A percentile compares a stretch with the other conserved stretches of the same genome.
Conservation (phyloP, 1,140 invertebrate species). For the Drosophila paulistorum region DNA sequence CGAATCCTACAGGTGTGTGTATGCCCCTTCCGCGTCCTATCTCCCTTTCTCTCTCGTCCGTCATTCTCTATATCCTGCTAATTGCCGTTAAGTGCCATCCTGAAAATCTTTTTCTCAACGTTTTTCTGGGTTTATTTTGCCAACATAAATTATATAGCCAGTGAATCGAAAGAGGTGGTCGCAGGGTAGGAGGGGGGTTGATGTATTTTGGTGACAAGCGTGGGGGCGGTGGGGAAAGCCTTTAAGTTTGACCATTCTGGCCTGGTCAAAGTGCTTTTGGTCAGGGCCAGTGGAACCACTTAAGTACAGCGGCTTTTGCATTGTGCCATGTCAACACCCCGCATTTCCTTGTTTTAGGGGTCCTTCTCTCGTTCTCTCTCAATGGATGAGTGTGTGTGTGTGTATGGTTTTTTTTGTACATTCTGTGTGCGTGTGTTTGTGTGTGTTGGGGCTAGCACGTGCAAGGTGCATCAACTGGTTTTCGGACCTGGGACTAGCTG, state of each 20-base stretch:
- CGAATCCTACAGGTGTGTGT: conserved; percentile 59
- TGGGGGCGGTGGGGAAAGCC: background rate
- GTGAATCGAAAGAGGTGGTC: background rate
- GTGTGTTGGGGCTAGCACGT: conserved; percentile 47
- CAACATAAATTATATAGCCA: conserved; percentile 67
- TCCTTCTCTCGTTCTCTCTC: too few species aligned
- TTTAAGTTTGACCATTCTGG: conserved; percentile 35
- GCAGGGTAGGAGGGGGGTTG: too few species aligned
- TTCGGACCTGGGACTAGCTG: conserved; percentile 58
- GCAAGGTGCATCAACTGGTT: conserved; percentile 39
- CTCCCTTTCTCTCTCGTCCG: conserved; percentile 1
- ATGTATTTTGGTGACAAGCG: background rate
- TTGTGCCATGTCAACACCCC: conserved; percentile 32
- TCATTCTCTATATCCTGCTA: conserved; percentile 32
- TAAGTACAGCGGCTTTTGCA: conserved; percentile 71
- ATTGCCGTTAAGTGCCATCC: conserved; percentile 75
- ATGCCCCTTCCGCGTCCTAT: background rate
- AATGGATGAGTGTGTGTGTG: background rate
- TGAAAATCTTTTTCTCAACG: conserved; percentile 38
- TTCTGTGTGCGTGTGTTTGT: conserved; percentile 16
- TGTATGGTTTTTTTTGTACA: background rate
- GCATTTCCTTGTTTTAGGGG: conserved; percentile 2
- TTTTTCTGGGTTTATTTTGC: conserved; percentile 47
- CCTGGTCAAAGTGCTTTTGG: conserved; percentile 80
- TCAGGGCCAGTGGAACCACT: conserved; percentile 61